Evolutionary conservation across 30 jellyfish, hydroid and myxozoan species (phyloP), one percentile per base, ranked within the genome.

Genomic region (Pseudorhiza aurosa): DNA sequence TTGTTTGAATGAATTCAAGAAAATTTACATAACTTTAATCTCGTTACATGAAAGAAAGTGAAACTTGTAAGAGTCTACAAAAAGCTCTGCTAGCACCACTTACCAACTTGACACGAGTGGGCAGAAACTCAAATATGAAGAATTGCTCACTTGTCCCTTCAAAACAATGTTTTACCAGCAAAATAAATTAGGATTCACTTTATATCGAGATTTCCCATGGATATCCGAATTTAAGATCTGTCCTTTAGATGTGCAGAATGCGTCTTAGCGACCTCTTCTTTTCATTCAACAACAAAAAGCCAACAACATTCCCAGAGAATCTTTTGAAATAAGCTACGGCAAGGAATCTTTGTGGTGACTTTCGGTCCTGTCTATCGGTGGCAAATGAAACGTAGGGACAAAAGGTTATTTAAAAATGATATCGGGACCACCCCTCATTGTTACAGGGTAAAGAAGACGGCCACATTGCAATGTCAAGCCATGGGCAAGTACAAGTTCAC

Each of bases 251-350:
- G 27, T 11, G 31, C 25, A 31, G 57, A 64, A 64, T 64, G 58
- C 58, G 77, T 30, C 58, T 64, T 64, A 64, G 11, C 37, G 12
- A 35, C 63, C n/a, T 19, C 6, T 26, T 32, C 58, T 42, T 64
- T 64, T 18, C 53, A 64, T 30, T 25, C 32, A 14, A 64, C 24
- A 64, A 64, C 77, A 64, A 64, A 64, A 64, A 11, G 58, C 77
- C 56, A 64, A 64, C 77, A 64, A 64, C 31, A 7, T 64, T 64
- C 77, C 77, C 77, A 64, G 58, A 64, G 77, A 29, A 14, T 64
- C 58, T 64, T 60, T 60, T 30, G 53, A 64, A 64, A 64, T 14
- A 30, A 64, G 60, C 10, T 24, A 53, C 30, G 14, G 32, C 36
- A 64, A 32, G 36, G 58, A 37, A 14, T 40, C 58, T 30, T 64